Conservation (phyloP, 92 coral and sea anemone species). For the Pocillopora grandis region DNA sequence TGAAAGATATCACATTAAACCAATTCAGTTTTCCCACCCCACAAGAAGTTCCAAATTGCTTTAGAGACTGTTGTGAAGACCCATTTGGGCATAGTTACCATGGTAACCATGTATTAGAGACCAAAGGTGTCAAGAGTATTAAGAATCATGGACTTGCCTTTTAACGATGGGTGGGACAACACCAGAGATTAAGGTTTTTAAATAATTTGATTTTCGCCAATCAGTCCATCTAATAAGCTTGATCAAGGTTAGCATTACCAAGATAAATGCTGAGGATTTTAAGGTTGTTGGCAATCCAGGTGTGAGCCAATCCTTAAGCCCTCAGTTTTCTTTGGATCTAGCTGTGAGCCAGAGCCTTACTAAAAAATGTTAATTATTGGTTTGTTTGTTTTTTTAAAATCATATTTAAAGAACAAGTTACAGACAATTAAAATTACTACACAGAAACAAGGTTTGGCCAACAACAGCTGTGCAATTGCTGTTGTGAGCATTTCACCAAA, state of each 20-base stretch:
- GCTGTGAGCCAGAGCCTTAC: neutral
- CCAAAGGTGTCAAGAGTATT: conserved; percentile 30
- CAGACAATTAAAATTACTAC: no score
- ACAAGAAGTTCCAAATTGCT: conserved; percentile 7
- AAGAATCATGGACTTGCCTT: conserved; percentile 37
- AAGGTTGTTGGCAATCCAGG: neutral
- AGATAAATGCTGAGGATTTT: conserved; percentile 30
- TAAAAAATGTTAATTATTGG: neutral
- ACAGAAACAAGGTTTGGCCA: no score
- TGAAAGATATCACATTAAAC: neutral
- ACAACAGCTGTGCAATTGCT: no score
- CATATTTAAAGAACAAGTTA: no score
- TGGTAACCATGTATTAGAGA: conserved; percentile 32
- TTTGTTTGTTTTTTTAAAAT: no score
- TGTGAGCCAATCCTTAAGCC: conserved; percentile 2
- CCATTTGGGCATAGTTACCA: conserved; percentile 16
- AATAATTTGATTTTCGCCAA: neutral
- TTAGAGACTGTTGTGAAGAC: conserved; percentile 4
- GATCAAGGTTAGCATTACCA: conserved; percentile 15
- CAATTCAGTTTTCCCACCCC: conserved; percentile 8
- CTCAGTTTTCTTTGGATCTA: neutral
- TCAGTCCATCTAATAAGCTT: conserved; percentile 9
- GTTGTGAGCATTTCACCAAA: no score
- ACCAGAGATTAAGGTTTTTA: conserved; percentile 25
- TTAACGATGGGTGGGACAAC: neutral